Evolutionary conservation across 2,797 vertebrate species (phyloP).

Genomic region (Premnoplex brunnescens): DNA sequence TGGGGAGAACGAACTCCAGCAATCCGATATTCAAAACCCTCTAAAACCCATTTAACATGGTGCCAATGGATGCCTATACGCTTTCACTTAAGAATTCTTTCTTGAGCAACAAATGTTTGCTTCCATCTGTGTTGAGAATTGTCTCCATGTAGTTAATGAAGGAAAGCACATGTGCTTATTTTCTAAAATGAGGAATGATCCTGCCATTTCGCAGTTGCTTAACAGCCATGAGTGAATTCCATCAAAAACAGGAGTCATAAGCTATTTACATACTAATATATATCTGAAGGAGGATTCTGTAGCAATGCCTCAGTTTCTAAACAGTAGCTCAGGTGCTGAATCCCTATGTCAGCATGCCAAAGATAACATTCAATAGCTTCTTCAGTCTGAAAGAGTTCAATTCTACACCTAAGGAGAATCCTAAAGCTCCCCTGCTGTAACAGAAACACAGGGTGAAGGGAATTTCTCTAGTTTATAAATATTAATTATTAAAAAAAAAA

Average conservation of each 20-base stretch:
- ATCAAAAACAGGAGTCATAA: not conserved
- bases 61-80: not conserved
- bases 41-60: not conserved
- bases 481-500: not conserved
- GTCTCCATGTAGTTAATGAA: not conserved
- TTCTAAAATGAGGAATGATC: not conserved
- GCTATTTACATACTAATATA: not conserved
- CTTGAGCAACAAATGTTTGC: not conserved
- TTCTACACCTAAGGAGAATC: not conserved
- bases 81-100: not conserved
- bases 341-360: not conserved
- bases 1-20: not conserved
- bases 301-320: not conserved
- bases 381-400: not conserved
- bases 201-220: not conserved
- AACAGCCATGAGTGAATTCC: not conserved
- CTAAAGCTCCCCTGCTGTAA: not conserved
- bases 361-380: not conserved
- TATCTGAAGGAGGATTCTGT: not conserved
- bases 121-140: not conserved
- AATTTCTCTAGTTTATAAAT: not conserved
- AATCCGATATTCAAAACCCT: not conserved
- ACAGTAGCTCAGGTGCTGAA: not conserved
- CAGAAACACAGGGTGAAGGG: not conserved
- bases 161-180: not conserved